phyloP scores from a whole-genome alignment of 2,888 invertebrate species.

The Ephialtes manifestator region DNA sequence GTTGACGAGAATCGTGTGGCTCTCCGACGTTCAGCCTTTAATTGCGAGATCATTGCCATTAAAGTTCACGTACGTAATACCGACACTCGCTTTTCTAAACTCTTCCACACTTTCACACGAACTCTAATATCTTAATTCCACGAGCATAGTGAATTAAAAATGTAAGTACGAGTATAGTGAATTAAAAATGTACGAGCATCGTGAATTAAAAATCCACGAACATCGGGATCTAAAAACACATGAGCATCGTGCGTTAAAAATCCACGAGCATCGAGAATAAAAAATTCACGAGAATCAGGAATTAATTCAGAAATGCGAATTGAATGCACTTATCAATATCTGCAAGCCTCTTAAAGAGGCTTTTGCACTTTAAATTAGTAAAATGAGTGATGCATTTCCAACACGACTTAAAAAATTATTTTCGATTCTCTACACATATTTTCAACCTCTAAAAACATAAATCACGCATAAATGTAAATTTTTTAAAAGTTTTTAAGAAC shows the following conservation, averaged over 20 bases:
- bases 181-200: constrained; percentile 1
- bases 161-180: not conserved
- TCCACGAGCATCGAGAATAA: not conserved
- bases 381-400: no score
- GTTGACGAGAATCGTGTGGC: constrained; percentile 1
- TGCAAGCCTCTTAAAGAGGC: not conserved
- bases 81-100: constrained; percentile 3
- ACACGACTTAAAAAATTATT: no score
- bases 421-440: no score
- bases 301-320: no score
- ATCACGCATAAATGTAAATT: no score
- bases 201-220: not conserved
- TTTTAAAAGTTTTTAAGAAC: no score
- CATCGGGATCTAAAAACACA: not conserved
- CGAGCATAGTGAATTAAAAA: not conserved
- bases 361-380: no score
- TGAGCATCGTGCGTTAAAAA: no score
- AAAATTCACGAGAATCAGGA: not conserved
- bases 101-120: not conserved
- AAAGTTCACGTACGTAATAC: constrained; percentile 20
- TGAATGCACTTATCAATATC: not conserved
- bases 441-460: no score
- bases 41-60: constrained; percentile 30
- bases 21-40: constrained; percentile 25
- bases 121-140: constrained; percentile 17